Conservation (phyloP, 37 sponge, comb jelly and placozoan species). For the Theonella swinhoei region DNA sequence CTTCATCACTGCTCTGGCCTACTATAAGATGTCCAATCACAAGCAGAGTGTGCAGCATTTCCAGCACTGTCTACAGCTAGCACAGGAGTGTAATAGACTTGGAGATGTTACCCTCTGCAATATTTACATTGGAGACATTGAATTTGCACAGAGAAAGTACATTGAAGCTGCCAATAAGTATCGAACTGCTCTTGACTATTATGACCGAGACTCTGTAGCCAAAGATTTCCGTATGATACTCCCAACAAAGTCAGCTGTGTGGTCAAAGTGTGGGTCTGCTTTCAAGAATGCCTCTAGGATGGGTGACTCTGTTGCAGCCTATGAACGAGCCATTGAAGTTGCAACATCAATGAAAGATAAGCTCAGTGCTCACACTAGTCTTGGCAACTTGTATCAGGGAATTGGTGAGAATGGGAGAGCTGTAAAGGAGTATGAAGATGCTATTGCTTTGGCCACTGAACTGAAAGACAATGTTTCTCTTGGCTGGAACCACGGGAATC, state of each 20-base stretch:
- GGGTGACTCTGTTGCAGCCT: constrained; percentile 25
- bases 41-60: too few species aligned
- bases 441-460: constrained; percentile 36
- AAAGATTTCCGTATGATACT: constrained; percentile 14
- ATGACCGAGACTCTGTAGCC: constrained; percentile 21
- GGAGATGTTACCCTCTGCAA: constrained; percentile 46
- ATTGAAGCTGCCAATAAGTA: constrained; percentile 30
- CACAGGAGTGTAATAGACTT: too few species aligned
- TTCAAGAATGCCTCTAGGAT: constrained; percentile 23
- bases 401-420: constrained; percentile 52
- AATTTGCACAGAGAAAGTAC: constrained; percentile 3
- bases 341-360: constrained; percentile 32
- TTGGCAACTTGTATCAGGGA: constrained; percentile 74
- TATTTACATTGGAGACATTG: constrained; percentile 69
- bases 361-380: constrained; percentile 37
- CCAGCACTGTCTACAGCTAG: too few species aligned
- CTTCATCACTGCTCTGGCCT: too few species aligned
- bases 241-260: constrained; percentile 32
- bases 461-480: constrained; percentile 42
- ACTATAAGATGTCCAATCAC: too few species aligned
- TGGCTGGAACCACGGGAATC: constrained; percentile 82
- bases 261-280: constrained; percentile 29
- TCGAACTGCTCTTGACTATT: constrained; percentile 4
- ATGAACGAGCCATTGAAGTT: constrained; percentile 17
- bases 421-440: constrained; percentile 44